These are phyloP conservation scores for Stichopus chloronotus DNA, from an alignment of 35 echinoderm and acorn worm genomes.

Conservation along the genomic window DNA sequence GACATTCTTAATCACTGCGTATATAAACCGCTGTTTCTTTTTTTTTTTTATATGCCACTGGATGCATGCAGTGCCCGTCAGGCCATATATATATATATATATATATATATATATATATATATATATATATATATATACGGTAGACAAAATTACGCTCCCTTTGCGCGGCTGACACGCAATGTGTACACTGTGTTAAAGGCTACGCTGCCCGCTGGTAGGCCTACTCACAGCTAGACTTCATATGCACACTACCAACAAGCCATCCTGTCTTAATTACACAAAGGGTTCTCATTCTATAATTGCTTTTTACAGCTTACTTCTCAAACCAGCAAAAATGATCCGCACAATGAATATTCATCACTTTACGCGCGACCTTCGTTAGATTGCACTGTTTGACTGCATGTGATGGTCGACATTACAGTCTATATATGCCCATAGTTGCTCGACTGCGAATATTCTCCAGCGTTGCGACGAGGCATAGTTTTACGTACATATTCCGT, in stretches of 20 bases:
- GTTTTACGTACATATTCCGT: background rate
- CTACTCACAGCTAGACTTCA: background rate
- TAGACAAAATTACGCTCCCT: no score
- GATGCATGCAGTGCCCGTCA: no score
- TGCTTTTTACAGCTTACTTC: slow-evolving; percentile 66
- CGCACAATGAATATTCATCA: slow-evolving; percentile 29
- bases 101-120: no score
- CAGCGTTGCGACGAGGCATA: background rate
- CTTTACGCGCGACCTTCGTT: slow-evolving; percentile 11
- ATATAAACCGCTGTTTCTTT: background rate
- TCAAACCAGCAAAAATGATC: slow-evolving; percentile 54
- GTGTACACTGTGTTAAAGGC: background rate
- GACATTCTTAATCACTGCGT: background rate
- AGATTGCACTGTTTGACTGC: background rate
- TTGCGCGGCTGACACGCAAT: background rate
- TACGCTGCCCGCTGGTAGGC: background rate
- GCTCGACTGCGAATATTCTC: background rate
- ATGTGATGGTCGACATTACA: background rate
- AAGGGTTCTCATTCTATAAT: slow-evolving; percentile 56
- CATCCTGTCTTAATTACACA: slow-evolving; percentile 58
- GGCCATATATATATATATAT: background rate
- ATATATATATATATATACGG: no score
- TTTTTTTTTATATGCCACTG: no score
- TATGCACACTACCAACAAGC: slow-evolving; percentile 41
- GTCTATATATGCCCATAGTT: background rate